Evolutionary conservation across 2,113 vertebrate species (phyloP).

Genomic region (Argyrosomus japonicus): DNA sequence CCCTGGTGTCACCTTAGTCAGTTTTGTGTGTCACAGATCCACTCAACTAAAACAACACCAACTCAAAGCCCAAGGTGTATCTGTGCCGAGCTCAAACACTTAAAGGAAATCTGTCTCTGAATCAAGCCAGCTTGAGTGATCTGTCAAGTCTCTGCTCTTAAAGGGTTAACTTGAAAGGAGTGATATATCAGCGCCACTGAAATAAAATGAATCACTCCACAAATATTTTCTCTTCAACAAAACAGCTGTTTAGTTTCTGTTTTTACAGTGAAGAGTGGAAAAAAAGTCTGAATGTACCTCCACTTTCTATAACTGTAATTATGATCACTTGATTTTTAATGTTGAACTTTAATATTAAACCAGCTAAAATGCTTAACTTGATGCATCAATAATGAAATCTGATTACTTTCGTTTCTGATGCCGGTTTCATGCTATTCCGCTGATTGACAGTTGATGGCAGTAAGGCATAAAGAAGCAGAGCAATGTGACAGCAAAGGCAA

Average conservation of each 20-base stretch:
- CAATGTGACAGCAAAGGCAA: no score
- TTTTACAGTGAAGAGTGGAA: background rate
- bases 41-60: background rate
- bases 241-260: background rate
- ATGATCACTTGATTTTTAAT: background rate
- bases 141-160: background rate
- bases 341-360: background rate
- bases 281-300: background rate
- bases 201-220: background rate
- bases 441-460: no score
- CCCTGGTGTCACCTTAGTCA: background rate
- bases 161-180: conserved; percentile 10
- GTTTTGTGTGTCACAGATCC: background rate
- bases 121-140: background rate
- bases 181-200: background rate
- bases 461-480: no score
- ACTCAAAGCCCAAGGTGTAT: background rate
- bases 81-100: background rate
- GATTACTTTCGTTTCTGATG: background rate
- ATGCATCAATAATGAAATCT: background rate
- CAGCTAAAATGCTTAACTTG: background rate
- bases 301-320: background rate
- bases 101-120: background rate
- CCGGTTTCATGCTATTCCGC: no score
- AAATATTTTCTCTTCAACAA: background rate